Evolutionary conservation across 2,113 vertebrate species (phyloP).

Genomic region (Percopsis transmontana): DNA sequence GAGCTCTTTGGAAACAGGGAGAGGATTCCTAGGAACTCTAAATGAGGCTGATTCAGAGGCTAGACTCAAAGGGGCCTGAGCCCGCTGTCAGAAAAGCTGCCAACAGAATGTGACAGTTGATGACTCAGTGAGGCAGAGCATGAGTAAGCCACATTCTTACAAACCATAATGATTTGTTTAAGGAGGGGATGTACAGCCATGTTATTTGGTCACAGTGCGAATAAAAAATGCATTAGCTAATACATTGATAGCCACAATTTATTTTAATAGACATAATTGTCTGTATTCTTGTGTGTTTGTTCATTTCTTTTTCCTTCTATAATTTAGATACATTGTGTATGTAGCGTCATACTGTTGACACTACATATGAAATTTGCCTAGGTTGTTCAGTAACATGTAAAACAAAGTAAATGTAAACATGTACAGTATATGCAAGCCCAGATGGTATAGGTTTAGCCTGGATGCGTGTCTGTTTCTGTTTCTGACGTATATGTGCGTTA

Average conservation of each 20-base stretch:
- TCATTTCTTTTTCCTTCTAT: no score
- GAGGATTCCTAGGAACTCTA: constrained; percentile 6
- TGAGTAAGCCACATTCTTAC: neutral
- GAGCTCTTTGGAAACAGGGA: constrained; percentile 17
- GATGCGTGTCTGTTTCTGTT: neutral
- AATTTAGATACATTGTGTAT: no score
- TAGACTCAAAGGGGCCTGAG: constrained; percentile 17
- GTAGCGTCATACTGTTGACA: no score
- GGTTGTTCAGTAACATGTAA: no score
- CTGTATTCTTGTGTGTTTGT: no score
- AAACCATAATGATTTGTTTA: neutral
- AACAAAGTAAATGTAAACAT: neutral
- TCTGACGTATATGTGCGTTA: neutral
- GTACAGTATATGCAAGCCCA: neutral
- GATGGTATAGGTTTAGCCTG: neutral
- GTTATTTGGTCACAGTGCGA: no score
- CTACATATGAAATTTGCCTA: no score
- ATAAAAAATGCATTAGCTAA: no score
- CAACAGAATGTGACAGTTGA: constrained; percentile 26
- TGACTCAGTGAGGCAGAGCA: neutral
- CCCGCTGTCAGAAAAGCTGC: constrained; percentile 13
- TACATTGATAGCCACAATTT: no score
- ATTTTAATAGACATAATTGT: no score
- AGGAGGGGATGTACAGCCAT: neutral
- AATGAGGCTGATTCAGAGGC: neutral